Percentiles rank a stretch among this genome's conserved stretches.
Evolutionary conservation across 2,113 vertebrate species (phyloP).

Genomic region (Alces alces): DNA sequence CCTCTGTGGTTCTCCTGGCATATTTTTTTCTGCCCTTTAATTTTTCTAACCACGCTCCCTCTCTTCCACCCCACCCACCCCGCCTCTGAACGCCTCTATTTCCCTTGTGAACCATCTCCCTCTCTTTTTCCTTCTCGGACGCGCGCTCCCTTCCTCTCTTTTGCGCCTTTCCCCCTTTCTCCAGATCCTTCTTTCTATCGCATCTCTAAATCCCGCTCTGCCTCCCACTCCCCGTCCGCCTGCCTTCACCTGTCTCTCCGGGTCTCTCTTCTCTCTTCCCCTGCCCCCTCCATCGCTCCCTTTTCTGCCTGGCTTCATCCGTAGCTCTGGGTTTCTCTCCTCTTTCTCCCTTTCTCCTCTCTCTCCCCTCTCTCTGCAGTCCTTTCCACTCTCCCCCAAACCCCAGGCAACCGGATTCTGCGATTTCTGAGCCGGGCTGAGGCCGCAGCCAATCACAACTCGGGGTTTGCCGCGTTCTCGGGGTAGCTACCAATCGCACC

Average conservation of each 20-base stretch:
- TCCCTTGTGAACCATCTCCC: neutral
- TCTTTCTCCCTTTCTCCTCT: no score
- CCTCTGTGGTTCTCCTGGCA: neutral
- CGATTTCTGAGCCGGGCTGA: neutral
- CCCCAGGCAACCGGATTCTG: neutral
- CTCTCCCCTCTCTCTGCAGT: neutral
- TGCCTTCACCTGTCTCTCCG: neutral
- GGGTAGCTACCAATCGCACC: neutral
- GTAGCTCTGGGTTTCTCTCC: neutral
- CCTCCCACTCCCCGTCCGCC: neutral
- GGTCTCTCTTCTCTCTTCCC: neutral
- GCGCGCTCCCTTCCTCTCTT: neutral
- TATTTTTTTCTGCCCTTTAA: no score
- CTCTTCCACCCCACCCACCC: neutral
- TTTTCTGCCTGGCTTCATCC: neutral
- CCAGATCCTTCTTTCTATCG: neutral
- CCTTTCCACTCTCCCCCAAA: neutral
- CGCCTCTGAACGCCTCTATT: neutral
- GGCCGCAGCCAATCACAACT: slow-evolving; percentile 42
- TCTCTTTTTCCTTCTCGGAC: neutral
- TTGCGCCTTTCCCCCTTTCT: neutral
- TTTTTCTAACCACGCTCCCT: neutral
- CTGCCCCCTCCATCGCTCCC: fast-evolving
- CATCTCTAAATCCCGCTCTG: neutral
- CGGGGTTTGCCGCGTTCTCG: slow-evolving; percentile 35